Percentiles rank a stretch among this genome's conserved stretches.
phyloP scores from a whole-genome alignment of 2,113 vertebrate species.

The Leptocoma aspasia region DNA sequence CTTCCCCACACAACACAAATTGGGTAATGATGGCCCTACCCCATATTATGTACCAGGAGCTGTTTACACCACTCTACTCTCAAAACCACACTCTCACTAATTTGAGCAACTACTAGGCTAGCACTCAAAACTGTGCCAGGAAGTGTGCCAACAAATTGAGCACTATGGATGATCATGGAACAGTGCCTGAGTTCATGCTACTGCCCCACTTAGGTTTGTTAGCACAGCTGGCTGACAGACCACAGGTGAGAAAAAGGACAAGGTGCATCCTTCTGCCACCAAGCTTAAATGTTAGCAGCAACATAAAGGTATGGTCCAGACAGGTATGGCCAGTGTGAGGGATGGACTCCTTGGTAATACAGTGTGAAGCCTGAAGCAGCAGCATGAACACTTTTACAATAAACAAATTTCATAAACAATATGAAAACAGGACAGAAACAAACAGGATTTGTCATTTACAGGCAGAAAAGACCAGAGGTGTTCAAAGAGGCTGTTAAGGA shows the following conservation, averaged over 20 bases:
- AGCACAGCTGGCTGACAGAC: background rate
- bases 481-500: background rate
- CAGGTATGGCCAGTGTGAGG: background rate
- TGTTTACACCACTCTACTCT: background rate
- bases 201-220: background rate
- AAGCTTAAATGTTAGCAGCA: background rate
- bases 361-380: background rate
- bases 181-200: background rate
- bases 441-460: background rate
- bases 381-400: background rate
- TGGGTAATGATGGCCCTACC: background rate
- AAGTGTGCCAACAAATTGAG: background rate
- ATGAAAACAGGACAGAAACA: background rate
- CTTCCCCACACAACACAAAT: background rate
- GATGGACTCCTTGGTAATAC: background rate
- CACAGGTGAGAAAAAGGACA: background rate
- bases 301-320: background rate
- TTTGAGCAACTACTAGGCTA: background rate
- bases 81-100: background rate
- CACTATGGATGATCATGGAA: accelerated
- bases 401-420: background rate
- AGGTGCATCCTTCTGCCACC: background rate
- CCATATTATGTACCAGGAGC: background rate
- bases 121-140: background rate
- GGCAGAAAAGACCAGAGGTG: background rate